Evolutionary conservation across 2,888 invertebrate genomes (phyloP), one percentile per base, ranked within the genome.

Genomic region (Hipparchia semele): DNA sequence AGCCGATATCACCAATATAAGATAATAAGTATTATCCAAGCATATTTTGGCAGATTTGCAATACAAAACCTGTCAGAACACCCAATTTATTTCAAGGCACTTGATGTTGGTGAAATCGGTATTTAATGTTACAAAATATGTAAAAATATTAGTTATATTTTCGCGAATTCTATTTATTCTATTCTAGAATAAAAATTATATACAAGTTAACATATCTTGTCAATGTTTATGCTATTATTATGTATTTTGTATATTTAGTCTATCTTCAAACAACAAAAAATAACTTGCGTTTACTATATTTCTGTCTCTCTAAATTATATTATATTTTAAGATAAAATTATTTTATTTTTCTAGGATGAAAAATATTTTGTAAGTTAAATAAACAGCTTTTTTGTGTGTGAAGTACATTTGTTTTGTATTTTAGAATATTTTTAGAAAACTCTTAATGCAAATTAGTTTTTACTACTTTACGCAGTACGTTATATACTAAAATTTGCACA

Each of bases 101-200:
- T 23, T 1, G 1, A 23, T 23, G 23, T 39, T 39, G 39, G 39
- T 39, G 39, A 39, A 39, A 39, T 39, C 1, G 39, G 39, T 1
- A 39, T 68, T 58, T 58, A 58, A 23, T 51, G 8, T 6, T 13
- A 51, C n/a, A 68, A 1, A 6, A 49, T 49, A 6, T 49, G 7
- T 12, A 46, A 53, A 66, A 23, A 56, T 59, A 66, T 58, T 53
- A 46, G 62, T 70, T 70, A 65, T 13, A 73, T 54, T 69, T 65
- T 69, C n/a, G 51, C 61, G 70, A 53, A 72, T 74, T 74, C 68
- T 72, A 74, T 74, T 72, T 60, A 73, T 69, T 65, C 67, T 67
- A 60, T 65, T 59, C 60, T 69, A 62, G 58, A 59, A 65, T 51
- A 73, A 46, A 53, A 73, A 59, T 51, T 74, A 70, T 72, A 72